A percentile compares a stretch with the other conserved stretches of the same genome.
phyloP scores from a whole-genome alignment of 2,888 invertebrate species.

The Busseola fusca region DNA sequence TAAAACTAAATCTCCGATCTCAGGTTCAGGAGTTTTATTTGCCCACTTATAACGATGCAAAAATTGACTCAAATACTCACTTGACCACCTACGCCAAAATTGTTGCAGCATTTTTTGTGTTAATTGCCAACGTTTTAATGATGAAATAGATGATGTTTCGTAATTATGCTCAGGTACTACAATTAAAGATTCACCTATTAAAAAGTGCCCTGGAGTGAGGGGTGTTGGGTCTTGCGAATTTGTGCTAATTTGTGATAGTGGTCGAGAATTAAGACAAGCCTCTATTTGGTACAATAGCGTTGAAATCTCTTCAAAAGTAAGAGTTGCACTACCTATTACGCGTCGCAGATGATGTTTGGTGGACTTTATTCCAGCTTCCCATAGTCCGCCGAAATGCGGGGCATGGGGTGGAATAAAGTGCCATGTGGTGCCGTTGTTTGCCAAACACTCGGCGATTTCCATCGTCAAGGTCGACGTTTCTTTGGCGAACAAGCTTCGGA shows the following conservation, averaged over 20 bases:
- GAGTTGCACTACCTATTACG: too few species aligned
- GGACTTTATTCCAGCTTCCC: too few species aligned
- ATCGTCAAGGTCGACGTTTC: too few species aligned
- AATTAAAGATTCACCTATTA: background rate
- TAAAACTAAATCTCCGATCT: slow-evolving; percentile 3
- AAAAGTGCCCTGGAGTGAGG: background rate
- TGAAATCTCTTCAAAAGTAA: too few species aligned
- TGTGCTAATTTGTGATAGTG: background rate
- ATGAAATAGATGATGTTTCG: background rate
- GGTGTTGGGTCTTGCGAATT: background rate
- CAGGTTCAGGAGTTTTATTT: slow-evolving; percentile 5
- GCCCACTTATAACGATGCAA: slow-evolving; percentile 2
- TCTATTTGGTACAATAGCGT: background rate
- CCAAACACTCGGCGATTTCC: too few species aligned
- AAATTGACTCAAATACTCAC: slow-evolving; percentile 4
- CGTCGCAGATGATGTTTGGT: too few species aligned
- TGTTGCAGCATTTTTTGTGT: slow-evolving; percentile 4
- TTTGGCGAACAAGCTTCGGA: background rate
- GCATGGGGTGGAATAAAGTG: too few species aligned
- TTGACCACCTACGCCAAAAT: slow-evolving; percentile 5
- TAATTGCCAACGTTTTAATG: slow-evolving; percentile 10
- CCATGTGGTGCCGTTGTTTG: too few species aligned
- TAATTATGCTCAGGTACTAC: background rate
- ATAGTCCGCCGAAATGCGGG: too few species aligned
- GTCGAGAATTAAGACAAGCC: slow-evolving; percentile 1